phyloP scores from a whole-genome alignment of 1,140 invertebrate genomes.

The Rhopalosiphum padi region DNA sequence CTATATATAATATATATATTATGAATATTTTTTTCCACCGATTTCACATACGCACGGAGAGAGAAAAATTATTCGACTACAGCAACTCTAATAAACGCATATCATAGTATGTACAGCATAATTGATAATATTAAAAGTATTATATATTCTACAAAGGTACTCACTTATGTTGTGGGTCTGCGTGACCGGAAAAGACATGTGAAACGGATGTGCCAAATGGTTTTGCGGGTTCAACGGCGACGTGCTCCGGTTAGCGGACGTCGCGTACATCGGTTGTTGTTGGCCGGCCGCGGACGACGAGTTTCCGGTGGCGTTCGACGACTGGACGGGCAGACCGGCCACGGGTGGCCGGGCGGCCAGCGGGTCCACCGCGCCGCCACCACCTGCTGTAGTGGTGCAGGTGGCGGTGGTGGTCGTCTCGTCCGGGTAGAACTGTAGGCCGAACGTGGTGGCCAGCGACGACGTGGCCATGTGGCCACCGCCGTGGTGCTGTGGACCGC shows the following conservation, averaged over 20 bases:
- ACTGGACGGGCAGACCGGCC: slow-evolving; percentile 56
- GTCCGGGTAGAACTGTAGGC: slow-evolving; percentile 59
- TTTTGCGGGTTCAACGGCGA: slow-evolving; percentile 50
- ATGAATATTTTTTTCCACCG: not conserved
- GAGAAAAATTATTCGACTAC: not conserved
- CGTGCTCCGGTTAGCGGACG: slow-evolving; percentile 52
- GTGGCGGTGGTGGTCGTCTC: slow-evolving; percentile 51
- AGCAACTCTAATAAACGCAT: not conserved
- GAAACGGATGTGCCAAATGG: slow-evolving; percentile 57
- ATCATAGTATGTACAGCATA: not conserved
- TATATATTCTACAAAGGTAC: not conserved
- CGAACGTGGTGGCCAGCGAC: slow-evolving; percentile 59
- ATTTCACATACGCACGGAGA: not conserved
- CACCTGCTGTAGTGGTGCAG: not conserved
- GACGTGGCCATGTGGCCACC: slow-evolving; percentile 56
- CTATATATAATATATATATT: too few species aligned
- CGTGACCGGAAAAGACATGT: slow-evolving; percentile 60
- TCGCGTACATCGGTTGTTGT: slow-evolving; percentile 52
- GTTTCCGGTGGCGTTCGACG: slow-evolving; percentile 54
- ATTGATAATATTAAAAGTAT: not conserved
- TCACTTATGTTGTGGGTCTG: slow-evolving; percentile 61
- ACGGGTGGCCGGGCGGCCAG: slow-evolving; percentile 45
- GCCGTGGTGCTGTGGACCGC: slow-evolving; percentile 49
- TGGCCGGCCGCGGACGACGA: slow-evolving; percentile 1
- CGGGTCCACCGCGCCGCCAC: slow-evolving; percentile 32